Evolutionary conservation across 1,140 invertebrate species (phyloP).

Genomic region (Drosophila insularis): DNA sequence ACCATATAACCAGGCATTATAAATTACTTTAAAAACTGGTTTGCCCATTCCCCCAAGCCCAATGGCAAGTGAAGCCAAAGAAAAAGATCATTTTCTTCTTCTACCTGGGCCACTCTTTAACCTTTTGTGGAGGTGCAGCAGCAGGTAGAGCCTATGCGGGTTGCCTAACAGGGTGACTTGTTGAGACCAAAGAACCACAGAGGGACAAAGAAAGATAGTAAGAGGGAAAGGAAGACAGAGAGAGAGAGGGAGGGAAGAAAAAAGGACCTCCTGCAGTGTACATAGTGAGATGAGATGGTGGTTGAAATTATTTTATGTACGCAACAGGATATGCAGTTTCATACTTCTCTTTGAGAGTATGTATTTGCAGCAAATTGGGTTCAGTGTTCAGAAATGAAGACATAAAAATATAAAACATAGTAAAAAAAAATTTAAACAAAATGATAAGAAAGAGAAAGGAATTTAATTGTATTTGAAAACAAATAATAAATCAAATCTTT

Average conservation of each 20-base stretch:
- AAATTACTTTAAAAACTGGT: slow-evolving; percentile 67
- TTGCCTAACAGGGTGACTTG: slow-evolving; percentile 38
- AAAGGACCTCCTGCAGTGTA: slow-evolving; percentile 60
- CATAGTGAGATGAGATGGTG: slow-evolving; percentile 34
- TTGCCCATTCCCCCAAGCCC: slow-evolving; percentile 27
- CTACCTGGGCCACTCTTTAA: slow-evolving; percentile 48
- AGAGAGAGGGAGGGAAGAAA: not conserved
- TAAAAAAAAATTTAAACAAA: not conserved
- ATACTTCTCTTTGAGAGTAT: not conserved
- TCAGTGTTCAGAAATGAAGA: slow-evolving; percentile 1
- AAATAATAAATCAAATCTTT: too few relatives aligned
- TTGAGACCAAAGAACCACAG: slow-evolving; percentile 5
- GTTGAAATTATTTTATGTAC: slow-evolving; percentile 70
- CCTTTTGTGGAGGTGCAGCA: slow-evolving; percentile 31
- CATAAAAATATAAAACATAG: not conserved
- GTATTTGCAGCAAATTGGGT: not conserved
- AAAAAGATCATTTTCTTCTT: slow-evolving; percentile 47
- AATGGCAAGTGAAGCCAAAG: slow-evolving; percentile 36
- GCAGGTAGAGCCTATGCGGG: slow-evolving; percentile 53
- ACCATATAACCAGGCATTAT: slow-evolving; percentile 69
- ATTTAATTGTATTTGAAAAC: not conserved
- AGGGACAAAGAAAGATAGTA: not conserved
- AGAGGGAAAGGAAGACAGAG: not conserved
- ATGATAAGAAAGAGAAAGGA: not conserved
- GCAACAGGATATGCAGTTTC: slow-evolving; percentile 73